Evolutionary conservation across 2,797 vertebrate species (phyloP), one percentile per base, ranked within the genome.

Genomic region (Spheniscus humboldti): DNA sequence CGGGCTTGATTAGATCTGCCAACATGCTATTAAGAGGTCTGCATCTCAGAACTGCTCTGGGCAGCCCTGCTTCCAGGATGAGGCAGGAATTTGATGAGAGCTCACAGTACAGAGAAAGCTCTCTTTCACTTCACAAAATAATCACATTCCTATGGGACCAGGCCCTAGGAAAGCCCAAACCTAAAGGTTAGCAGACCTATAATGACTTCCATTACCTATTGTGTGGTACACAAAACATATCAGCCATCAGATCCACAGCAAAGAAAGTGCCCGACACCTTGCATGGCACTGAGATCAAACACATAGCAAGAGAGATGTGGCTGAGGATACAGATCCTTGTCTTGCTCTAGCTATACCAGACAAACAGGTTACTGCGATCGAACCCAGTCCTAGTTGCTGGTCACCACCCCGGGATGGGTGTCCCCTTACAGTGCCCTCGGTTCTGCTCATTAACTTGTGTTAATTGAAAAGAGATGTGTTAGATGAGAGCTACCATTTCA

Each of bases 1-100:
- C 62, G 92, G 89, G 85, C 87, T 96, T 95, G 96, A 96, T 97
- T 95, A 95, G 94, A 75, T 96, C 91, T 94, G 92, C 95, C 96
- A 94, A 91, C 41, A 23, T n/a, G 73, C 91, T 94, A 94, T 95
- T 91, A 96, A 91, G 94, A 88, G 92, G 92, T 88, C 94, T 81
- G 87, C 74, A 27, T 75, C 79, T 78, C 87, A 50, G 68, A 94
- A 82, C 30, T 81, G 75, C 76, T 83, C 50, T 62, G 91, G 87
- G 94, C 75, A 92, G 62, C 62, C 68, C 66, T 66, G 82, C 72
- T 62, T 94, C 48, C 60, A 27, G 89, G 59, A 68, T 56, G 57
- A 90, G 63, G 84, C 53, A 92, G 89, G 81, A 92, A 92, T 96
- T 92, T 91, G 80, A 3, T 60, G 91, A 35, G 57, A 94, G 18